Percentiles rank a stretch among this genome's conserved stretches.
These are phyloP conservation scores for Hydrolagus colliei DNA, from an alignment of 2,797 vertebrate genomes.

Conservation along the genomic window DNA sequence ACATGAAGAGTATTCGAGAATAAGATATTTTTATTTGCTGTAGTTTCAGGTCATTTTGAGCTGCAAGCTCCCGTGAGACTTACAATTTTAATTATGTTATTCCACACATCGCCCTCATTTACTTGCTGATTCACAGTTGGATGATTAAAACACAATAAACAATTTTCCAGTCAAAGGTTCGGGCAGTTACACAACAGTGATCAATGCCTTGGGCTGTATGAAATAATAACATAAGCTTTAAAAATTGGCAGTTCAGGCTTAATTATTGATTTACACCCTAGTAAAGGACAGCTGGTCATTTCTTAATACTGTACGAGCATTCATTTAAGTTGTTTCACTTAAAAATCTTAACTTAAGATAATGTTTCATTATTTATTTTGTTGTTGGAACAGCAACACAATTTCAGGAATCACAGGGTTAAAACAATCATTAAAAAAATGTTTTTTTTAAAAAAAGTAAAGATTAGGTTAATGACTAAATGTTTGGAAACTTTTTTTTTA, in stretches of 20 bases:
- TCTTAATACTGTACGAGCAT: too few relatives aligned
- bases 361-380: neutral
- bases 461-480: neutral
- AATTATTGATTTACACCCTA: neutral
- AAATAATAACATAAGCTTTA: neutral
- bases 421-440: neutral
- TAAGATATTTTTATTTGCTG: neutral
- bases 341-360: neutral
- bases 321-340: too few relatives aligned
- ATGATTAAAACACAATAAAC: conserved; percentile 13
- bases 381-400: neutral
- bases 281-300: neutral
- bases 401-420: neutral
- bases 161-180: neutral
- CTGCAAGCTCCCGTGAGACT: neutral
- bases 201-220: neutral
- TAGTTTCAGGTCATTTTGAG: neutral
- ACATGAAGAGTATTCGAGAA: neutral
- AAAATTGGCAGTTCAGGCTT: neutral
- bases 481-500: conserved; percentile 29
- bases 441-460: neutral
- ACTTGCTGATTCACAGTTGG: neutral
- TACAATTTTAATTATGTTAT: conserved; percentile 21
- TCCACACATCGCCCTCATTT: neutral
- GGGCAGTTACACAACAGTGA: neutral